Evolutionary conservation across 2,797 vertebrate genomes (phyloP).

Genomic region (Numenius phaeopus): DNA sequence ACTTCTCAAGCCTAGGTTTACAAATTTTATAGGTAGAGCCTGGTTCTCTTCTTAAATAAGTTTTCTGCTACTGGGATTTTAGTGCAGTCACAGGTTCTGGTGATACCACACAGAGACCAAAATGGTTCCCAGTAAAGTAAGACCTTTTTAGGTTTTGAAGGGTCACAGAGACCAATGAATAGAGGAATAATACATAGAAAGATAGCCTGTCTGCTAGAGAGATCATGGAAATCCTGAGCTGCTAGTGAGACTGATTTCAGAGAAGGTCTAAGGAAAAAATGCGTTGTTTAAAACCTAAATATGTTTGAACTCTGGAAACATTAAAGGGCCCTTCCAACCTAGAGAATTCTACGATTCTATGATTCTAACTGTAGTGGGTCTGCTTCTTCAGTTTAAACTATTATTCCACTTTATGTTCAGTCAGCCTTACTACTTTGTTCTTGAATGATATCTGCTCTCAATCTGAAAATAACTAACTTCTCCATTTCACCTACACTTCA

Average conservation of each 20-base stretch:
- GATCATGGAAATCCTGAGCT: background rate
- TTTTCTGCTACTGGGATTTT: background rate
- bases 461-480: background rate
- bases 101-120: background rate
- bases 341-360: too few species aligned
- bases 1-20: background rate
- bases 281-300: background rate
- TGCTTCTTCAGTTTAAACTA: background rate
- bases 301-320: background rate
- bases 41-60: background rate
- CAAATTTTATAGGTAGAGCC: background rate
- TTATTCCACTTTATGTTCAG: background rate
- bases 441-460: background rate
- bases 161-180: background rate
- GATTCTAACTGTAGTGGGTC: too few species aligned
- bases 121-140: background rate
- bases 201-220: background rate
- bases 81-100: background rate
- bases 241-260: background rate
- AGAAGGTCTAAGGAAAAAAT: background rate
- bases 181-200: background rate
- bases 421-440: background rate
- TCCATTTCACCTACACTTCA: background rate
- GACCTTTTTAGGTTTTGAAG: background rate
- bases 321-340: too few species aligned